These are phyloP conservation scores for Eupithecia subfuscata DNA, from an alignment of 2,888 invertebrate genomes.

Conservation along the genomic window DNA sequence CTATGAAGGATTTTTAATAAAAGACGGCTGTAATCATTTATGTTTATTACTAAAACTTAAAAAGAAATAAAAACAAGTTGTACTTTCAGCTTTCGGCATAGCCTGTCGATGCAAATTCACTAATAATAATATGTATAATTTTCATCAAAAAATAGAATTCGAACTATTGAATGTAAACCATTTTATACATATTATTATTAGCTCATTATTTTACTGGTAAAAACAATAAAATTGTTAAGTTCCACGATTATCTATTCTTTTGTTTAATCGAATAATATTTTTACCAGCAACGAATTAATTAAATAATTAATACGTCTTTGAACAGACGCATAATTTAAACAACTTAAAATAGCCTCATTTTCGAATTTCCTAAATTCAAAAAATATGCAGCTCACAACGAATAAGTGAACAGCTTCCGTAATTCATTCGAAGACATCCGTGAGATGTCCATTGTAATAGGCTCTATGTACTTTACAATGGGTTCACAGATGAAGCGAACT, in stretches of 20 bases:
- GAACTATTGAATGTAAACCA: neutral
- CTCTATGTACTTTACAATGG: slow-evolving; percentile 24
- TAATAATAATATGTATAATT: slow-evolving; percentile 30
- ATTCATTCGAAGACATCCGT: slow-evolving; percentile 24
- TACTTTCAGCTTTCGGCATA: slow-evolving; percentile 34
- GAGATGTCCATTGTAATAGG: slow-evolving; percentile 34
- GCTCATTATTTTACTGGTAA: slow-evolving; percentile 19
- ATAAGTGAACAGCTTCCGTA: slow-evolving; percentile 35
- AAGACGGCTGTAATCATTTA: slow-evolving; percentile 20
- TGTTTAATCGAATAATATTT: slow-evolving; percentile 10
- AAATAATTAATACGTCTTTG: slow-evolving; percentile 38
- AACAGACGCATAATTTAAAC: slow-evolving; percentile 39
- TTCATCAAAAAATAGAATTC: neutral
- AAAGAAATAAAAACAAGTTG: slow-evolving; percentile 42
- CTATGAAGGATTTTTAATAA: slow-evolving; percentile 6
- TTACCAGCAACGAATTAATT: slow-evolving; percentile 32
- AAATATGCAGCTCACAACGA: slow-evolving; percentile 24
- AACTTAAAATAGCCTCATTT: slow-evolving; percentile 35
- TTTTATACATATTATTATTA: slow-evolving; percentile 27
- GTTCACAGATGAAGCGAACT: slow-evolving; percentile 36
- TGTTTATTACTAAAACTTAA: slow-evolving; percentile 41
- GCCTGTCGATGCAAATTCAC: slow-evolving; percentile 30
- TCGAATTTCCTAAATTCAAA: slow-evolving; percentile 42
- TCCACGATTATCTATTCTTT: neutral
- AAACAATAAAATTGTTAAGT: slow-evolving; percentile 4